Percentiles rank a stretch among this genome's conserved stretches.
Evolutionary conservation across 2,888 invertebrate species (phyloP).

Genomic region (Monopis laevigella): DNA sequence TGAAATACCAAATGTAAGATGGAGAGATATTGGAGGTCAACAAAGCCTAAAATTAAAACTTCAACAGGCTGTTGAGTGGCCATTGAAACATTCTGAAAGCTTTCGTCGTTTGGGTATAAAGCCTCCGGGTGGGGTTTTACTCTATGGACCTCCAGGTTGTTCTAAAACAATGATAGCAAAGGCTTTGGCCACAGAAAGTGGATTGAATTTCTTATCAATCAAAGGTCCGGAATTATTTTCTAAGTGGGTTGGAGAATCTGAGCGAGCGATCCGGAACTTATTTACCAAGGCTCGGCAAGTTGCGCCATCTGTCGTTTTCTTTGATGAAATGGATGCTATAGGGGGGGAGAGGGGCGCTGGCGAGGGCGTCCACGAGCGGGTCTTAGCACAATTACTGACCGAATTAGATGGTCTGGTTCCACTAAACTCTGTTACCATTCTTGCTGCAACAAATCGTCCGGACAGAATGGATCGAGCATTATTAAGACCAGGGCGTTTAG

Average conservation of each 20-base stretch:
- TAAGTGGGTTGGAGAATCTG: constrained; percentile 99
- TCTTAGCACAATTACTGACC: constrained; percentile 90
- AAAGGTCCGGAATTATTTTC: constrained; percentile 97
- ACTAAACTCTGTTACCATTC: constrained; percentile 84
- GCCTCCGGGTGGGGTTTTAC: constrained; percentile 88
- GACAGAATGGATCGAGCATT: constrained; percentile 95
- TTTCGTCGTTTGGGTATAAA: constrained; percentile 82
- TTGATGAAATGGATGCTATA: constrained; percentile 97
- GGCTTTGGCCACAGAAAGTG: constrained; percentile 95
- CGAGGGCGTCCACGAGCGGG: constrained; percentile 88
- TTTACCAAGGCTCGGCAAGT: constrained; percentile 92
- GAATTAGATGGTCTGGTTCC: constrained; percentile 95
- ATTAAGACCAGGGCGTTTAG: constrained; percentile 89
- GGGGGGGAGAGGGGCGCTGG: constrained; percentile 77
- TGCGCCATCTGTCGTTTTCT: constrained; percentile 94
- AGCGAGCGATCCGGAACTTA: constrained; percentile 89
- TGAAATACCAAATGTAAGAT: constrained; percentile 88
- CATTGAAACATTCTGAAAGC: constrained; percentile 84
- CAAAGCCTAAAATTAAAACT: constrained; percentile 85
- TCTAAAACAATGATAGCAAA: constrained; percentile 99
- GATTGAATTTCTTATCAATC: constrained; percentile 93
- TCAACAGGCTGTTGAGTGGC: constrained; percentile 93
- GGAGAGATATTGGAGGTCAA: constrained; percentile 96
- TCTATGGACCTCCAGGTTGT: constrained; percentile 98
- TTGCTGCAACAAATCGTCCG: constrained; percentile 97